Evolutionary conservation across 2,113 vertebrate genomes (phyloP).

Genomic region (Hippocampus barbouri): DNA sequence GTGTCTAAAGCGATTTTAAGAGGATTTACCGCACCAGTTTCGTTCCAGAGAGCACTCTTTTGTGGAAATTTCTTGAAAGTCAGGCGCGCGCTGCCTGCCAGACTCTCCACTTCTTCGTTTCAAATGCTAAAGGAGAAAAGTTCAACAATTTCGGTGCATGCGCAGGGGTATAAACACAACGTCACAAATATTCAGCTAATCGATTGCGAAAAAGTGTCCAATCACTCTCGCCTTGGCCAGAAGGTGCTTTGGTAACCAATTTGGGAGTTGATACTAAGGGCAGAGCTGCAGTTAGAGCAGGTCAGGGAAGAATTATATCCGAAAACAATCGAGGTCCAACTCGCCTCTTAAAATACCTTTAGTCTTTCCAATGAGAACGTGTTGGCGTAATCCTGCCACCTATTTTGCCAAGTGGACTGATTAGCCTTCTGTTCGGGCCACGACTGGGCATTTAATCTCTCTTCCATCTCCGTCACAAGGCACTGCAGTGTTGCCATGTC

Average conservation of each 20-base stretch:
- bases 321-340: background rate
- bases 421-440: conserved; percentile 59
- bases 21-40: conserved; percentile 76
- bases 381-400: conserved; percentile 49
- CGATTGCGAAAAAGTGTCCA: background rate
- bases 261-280: background rate
- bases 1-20: conserved; percentile 76
- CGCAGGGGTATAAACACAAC: background rate
- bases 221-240: background rate
- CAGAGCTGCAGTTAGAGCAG: background rate
- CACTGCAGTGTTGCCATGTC: conserved; percentile 57
- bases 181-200: too few relatives aligned
- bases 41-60: conserved; percentile 74
- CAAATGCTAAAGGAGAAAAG: conserved; percentile 46
- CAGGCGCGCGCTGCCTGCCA: conserved; percentile 57
- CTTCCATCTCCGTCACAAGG: conserved; percentile 56
- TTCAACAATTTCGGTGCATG: conserved; percentile 1
- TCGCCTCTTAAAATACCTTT: conserved; percentile 12
- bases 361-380: conserved; percentile 40
- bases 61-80: conserved; percentile 76
- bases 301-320: background rate
- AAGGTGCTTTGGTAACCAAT: background rate
- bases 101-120: conserved; percentile 39
- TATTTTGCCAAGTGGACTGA: conserved; percentile 66
- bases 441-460: conserved; percentile 78